A percentile compares a stretch with the other conserved stretches of the same genome.
These are phyloP conservation scores for Phyllotreta cruciferae DNA, from an alignment of 2,888 invertebrate genomes.

Conservation along the genomic window DNA sequence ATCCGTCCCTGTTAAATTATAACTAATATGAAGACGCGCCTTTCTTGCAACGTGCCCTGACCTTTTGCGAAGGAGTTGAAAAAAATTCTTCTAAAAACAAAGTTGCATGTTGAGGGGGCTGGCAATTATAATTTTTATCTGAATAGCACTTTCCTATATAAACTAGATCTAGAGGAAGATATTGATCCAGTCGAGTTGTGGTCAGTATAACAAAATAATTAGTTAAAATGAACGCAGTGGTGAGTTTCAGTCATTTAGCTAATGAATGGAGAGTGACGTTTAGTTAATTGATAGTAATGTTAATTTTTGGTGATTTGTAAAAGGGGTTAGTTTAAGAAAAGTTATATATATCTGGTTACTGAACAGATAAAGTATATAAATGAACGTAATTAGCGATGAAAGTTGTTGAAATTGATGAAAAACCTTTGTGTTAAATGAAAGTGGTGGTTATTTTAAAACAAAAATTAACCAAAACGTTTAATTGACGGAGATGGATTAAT, in stretches of 20 bases:
- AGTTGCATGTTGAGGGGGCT: constrained; percentile 30
- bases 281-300: not conserved
- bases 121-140: constrained; percentile 22
- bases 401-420: not conserved
- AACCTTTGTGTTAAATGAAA: too few relatives aligned
- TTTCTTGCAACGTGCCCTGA: constrained; percentile 20
- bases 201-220: constrained; percentile 25
- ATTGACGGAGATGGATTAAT: too few relatives aligned
- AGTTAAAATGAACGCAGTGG: constrained; percentile 32
- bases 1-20: constrained; percentile 28
- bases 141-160: constrained; percentile 32
- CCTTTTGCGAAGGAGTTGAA: constrained; percentile 25
- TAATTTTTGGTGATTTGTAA: not conserved
- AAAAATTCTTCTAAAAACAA: constrained; percentile 32
- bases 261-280: not conserved
- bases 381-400: not conserved
- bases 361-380: too few relatives aligned
- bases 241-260: constrained; percentile 15
- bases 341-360: too few relatives aligned
- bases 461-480: too few relatives aligned
- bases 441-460: too few relatives aligned
- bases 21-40: constrained; percentile 36
- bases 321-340: too few relatives aligned
- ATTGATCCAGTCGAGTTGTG: constrained; percentile 30
- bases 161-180: constrained; percentile 29